Conservation (phyloP, 2,113 vertebrate genomes). For the Eulacestoma nigropectus region DNA sequence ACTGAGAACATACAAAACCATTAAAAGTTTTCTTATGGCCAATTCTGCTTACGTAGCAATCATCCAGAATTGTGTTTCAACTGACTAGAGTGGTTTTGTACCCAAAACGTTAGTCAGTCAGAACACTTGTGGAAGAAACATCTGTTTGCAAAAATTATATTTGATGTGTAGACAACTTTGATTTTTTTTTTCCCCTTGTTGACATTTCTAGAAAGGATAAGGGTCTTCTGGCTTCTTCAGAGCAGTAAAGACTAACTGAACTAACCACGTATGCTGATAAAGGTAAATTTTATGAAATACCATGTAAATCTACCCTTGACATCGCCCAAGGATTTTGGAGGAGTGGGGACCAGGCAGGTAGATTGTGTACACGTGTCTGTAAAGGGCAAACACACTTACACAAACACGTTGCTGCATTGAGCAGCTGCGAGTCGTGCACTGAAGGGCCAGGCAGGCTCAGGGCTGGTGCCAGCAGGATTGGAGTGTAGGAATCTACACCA, state of each 20-base stretch:
- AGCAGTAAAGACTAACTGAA: not conserved
- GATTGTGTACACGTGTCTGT: not conserved
- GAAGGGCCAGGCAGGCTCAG: not conserved
- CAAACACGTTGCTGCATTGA: not conserved
- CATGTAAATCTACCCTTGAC: not conserved
- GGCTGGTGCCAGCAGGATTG: not conserved
- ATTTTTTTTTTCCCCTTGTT: not conserved
- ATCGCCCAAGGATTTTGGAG: not conserved
- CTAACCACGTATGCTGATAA: not conserved
- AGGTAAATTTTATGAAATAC: not conserved
- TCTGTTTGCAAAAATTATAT: not conserved
- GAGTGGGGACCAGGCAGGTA: not conserved
- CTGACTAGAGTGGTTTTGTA: not conserved
- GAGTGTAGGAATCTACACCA: not conserved
- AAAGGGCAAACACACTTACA: not conserved
- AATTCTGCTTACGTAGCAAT: not conserved
- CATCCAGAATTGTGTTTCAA: not conserved
- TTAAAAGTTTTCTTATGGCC: not conserved
- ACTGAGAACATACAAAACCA: not conserved
- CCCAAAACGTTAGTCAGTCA: not conserved
- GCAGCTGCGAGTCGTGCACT: rapidly evolving
- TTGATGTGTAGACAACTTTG: not conserved
- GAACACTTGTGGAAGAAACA: not conserved
- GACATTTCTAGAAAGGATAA: not conserved
- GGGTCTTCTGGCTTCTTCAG: not conserved